A percentile compares a stretch with the other conserved stretches of the same genome.
phyloP scores from a whole-genome alignment of 2,797 vertebrate genomes.

The Hipposideros larvatus region DNA sequence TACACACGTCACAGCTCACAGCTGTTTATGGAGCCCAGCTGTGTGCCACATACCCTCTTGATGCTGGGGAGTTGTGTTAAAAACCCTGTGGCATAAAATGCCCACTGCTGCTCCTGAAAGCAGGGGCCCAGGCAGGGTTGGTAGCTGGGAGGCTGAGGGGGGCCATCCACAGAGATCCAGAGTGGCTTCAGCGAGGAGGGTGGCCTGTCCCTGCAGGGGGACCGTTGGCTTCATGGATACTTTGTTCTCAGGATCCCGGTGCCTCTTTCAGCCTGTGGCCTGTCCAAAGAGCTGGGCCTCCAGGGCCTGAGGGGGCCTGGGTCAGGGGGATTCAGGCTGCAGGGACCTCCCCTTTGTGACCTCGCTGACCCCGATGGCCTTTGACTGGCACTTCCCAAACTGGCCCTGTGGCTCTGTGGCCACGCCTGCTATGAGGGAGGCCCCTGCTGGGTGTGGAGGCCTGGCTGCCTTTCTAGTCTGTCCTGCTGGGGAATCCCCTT shows the following conservation, averaged over 20 bases:
- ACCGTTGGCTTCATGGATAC: rapidly evolving
- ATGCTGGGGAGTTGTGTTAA: not conserved
- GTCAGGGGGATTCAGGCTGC: not conserved
- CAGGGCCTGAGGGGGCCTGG: not conserved
- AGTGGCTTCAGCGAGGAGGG: not conserved
- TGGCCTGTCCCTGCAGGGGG: not conserved
- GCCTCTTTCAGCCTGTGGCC: not conserved
- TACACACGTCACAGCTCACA: not conserved
- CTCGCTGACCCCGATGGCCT: not conserved
- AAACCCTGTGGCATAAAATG: not conserved
- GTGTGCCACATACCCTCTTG: not conserved
- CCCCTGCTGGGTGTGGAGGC: not conserved
- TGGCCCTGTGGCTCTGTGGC: not conserved
- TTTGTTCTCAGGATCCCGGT: not conserved
- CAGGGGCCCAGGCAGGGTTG: not conserved
- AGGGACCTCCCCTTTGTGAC: not conserved
- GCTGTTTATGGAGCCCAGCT: not conserved
- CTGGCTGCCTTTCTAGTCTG: not conserved
- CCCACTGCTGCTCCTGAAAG: not conserved
- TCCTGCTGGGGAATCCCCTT: not conserved
- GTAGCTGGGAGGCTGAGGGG: not conserved
- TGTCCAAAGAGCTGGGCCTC: not conserved
- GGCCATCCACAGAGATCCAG: not conserved
- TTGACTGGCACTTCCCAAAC: not conserved
- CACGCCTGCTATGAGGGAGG: not conserved